A percentile compares a stretch with the other conserved stretches of the same genome.
Evolutionary conservation across 1,140 invertebrate species (phyloP).

Genomic region (Drosophila lowei): DNA sequence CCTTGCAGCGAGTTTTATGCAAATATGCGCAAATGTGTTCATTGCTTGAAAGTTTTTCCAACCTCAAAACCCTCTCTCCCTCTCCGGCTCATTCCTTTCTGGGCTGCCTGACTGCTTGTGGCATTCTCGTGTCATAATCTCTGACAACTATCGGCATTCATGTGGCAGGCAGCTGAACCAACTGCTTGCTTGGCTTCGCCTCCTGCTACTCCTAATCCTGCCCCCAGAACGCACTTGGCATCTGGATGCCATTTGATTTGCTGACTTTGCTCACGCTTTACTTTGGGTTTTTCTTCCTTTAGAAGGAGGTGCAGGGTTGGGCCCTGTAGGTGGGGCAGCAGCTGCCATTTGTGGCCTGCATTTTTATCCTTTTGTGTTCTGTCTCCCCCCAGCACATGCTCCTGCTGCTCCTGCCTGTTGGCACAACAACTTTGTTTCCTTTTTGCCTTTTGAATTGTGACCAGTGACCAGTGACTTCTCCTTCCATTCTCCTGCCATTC

Average conservation of each 20-base stretch:
- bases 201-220: conserved; percentile 15
- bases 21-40: conserved; percentile 80
- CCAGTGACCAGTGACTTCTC: not conserved
- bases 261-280: conserved; percentile 51
- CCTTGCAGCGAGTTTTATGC: conserved; percentile 71
- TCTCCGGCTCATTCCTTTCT: no score
- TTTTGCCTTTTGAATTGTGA: conserved; percentile 26
- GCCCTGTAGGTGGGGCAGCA: conserved; percentile 34
- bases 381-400: no score
- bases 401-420: not conserved
- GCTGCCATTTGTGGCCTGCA: conserved; percentile 34
- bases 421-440: conserved; percentile 36
- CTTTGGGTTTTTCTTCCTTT: conserved; percentile 9
- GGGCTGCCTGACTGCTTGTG: conserved; percentile 32
- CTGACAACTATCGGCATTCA: conserved; percentile 80
- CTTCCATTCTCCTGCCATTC: no score
- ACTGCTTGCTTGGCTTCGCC: not conserved
- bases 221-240: conserved; percentile 35
- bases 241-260: conserved; percentile 67
- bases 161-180: conserved; percentile 54
- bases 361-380: conserved; percentile 36
- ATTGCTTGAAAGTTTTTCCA: conserved; percentile 70
- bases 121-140: conserved; percentile 77
- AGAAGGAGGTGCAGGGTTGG: no score
- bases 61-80: not conserved